Conservation (phyloP, 2,888 invertebrate species). For the Acronicta psi region DNA sequence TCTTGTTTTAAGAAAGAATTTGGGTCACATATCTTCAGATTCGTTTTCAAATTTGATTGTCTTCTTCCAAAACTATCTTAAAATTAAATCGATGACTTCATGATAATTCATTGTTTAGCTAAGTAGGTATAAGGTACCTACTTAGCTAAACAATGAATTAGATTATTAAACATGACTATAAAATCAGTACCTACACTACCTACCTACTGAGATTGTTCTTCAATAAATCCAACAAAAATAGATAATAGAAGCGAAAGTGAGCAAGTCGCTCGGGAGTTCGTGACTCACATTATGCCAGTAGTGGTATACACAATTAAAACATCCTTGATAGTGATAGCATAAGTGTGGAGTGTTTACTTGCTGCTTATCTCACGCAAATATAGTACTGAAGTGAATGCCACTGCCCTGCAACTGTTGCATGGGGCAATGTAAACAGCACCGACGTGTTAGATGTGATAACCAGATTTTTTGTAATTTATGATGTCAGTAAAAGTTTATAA, state of each 20-base stretch:
- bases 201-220: no score
- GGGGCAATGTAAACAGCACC: background rate
- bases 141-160: no score
- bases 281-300: no score
- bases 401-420: constrained; percentile 19
- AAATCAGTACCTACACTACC: no score
- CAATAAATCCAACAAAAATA: no score
- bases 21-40: background rate
- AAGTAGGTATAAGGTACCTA: no score
- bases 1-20: background rate
- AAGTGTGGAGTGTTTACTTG: constrained; percentile 14
- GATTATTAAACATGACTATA: no score
- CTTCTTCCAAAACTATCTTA: background rate
- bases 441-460: background rate
- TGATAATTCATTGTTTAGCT: no score
- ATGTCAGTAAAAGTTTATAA: no score
- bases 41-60: background rate
- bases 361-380: constrained; percentile 28
- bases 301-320: no score
- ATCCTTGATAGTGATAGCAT: constrained; percentile 32
- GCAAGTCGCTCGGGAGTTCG: no score
- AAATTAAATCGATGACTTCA: background rate
- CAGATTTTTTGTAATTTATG: background rate
- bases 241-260: no score
- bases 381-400: constrained; percentile 26